Conservation (phyloP, 2,888 invertebrate genomes). For the Poecilus cupreus region DNA sequence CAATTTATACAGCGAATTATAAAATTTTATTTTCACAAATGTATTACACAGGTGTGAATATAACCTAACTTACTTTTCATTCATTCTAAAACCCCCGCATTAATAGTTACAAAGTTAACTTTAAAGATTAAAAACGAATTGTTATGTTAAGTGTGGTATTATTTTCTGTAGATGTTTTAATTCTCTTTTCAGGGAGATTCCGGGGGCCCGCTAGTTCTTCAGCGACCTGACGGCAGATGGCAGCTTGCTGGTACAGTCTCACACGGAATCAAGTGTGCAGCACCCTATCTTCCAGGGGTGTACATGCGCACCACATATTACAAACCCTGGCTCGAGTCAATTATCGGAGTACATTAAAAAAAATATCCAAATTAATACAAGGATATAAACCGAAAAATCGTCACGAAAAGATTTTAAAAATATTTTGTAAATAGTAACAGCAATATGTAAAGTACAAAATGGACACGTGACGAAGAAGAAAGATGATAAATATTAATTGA, state of each 20-base stretch:
- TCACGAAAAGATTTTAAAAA: not conserved
- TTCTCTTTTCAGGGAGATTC: constrained; percentile 86
- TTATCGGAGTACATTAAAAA: constrained; percentile 83
- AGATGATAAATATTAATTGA: not conserved
- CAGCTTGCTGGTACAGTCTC: constrained; percentile 93
- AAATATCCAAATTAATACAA: not conserved
- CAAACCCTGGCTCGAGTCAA: constrained; percentile 91
- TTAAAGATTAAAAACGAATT: too few relatives aligned
- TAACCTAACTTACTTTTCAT: too few relatives aligned
- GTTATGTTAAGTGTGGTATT: too few relatives aligned
- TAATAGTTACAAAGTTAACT: too few relatives aligned
- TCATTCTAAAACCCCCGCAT: too few relatives aligned
- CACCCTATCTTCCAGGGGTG: constrained; percentile 92
- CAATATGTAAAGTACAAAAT: constrained; percentile 16
- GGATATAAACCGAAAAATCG: constrained; percentile 1
- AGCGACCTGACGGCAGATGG: constrained; percentile 89
- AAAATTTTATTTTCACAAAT: too few relatives aligned
- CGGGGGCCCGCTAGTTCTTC: constrained; percentile 91
- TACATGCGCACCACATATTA: constrained; percentile 95
- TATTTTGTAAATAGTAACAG: constrained; percentile 35
- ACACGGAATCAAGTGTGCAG: constrained; percentile 96
- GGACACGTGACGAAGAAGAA: not conserved
- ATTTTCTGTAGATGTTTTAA: too few relatives aligned
- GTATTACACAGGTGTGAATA: too few relatives aligned
- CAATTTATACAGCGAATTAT: too few relatives aligned